Evolutionary conservation across 2,888 invertebrate genomes (phyloP), one percentile per base, ranked within the genome.

Genomic region (Caenorhabditis imperialis): DNA sequence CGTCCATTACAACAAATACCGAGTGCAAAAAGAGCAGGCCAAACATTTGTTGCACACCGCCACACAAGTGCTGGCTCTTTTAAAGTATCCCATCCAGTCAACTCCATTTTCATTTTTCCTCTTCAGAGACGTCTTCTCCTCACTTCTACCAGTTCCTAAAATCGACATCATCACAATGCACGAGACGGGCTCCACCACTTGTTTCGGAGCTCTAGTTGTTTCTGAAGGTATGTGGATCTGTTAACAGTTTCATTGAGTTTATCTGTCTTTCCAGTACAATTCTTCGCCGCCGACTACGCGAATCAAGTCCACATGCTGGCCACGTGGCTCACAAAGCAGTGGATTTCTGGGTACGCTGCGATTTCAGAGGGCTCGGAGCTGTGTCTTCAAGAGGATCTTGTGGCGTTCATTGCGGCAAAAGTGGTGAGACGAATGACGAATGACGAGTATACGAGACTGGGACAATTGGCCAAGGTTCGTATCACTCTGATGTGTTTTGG

Each of bases 371-470:
- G 71, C 1, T 33, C 51, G 14, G 65, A 81, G 18, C 14, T 73
- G 18, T 81, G 81, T 70, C 38, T 81, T 30, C 75, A 78, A 58
- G 81, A 81, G 38, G 81, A 81, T 55, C 25, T 81, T 6, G 53
- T 65, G 1, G 44, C 61, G 1, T 81, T 72, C 44, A 27, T 79
- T 3, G 79, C 78, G 0, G 48, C 44, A 35, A 81, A 81, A 57
- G 48, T 81, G 22, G 67, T 77, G 1, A 73, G 73, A 20, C 30
- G 78, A 54, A 78, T 81, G 77, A 79, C 79, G 2, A 74, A 77
- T 38, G 79, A 79, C 53, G 81, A 78, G 20, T 60, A 40, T 38
- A 48, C 77, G 2, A 33, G 65, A 16, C 18, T 77, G n/a, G 69
- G 67, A 1, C 77, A 78, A 8, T 63, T 77, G 40, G 63, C 75